Evolutionary conservation across 2,797 vertebrate species (phyloP).

Genomic region (Platalea minor): DNA sequence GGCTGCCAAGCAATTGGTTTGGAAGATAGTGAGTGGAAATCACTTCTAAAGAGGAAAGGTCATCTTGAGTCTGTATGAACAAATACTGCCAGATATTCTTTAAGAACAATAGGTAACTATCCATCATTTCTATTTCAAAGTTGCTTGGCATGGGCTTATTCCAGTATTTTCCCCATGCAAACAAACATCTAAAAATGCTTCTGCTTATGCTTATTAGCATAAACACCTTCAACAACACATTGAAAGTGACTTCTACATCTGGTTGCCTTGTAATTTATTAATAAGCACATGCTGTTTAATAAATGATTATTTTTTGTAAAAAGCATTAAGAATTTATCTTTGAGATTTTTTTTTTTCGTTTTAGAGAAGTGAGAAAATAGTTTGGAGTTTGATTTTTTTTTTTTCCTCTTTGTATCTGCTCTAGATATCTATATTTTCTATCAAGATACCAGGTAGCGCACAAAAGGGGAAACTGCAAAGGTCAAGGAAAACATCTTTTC

Average conservation of each 20-base stretch:
- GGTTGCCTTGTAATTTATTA: slow-evolving; percentile 35
- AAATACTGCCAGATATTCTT: slow-evolving; percentile 14
- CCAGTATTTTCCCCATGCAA: slow-evolving; percentile 37
- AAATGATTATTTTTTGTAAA: background rate
- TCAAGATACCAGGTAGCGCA: background rate
- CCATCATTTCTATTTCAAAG: slow-evolving; percentile 27
- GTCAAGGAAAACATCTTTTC: background rate
- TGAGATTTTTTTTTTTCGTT: background rate
- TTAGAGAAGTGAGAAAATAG: background rate
- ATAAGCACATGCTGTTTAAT: slow-evolving; percentile 25
- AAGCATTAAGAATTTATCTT: slow-evolving; percentile 16
- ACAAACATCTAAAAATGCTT: slow-evolving; percentile 51
- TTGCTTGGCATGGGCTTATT: background rate
- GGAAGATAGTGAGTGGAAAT: slow-evolving; percentile 41
- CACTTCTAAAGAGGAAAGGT: slow-evolving; percentile 50
- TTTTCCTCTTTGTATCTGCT: background rate
- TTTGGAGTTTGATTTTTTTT: background rate
- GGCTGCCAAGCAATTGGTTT: background rate
- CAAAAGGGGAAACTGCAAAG: background rate
- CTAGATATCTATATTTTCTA: background rate
- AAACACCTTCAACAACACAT: slow-evolving; percentile 19
- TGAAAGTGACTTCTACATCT: slow-evolving; percentile 48
- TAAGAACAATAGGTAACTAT: slow-evolving; percentile 44
- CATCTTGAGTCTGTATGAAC: slow-evolving; percentile 9
- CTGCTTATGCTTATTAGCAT: slow-evolving; percentile 20